Conservation (phyloP, 2,888 invertebrate genomes). For the Leptopterna dolabrata region DNA sequence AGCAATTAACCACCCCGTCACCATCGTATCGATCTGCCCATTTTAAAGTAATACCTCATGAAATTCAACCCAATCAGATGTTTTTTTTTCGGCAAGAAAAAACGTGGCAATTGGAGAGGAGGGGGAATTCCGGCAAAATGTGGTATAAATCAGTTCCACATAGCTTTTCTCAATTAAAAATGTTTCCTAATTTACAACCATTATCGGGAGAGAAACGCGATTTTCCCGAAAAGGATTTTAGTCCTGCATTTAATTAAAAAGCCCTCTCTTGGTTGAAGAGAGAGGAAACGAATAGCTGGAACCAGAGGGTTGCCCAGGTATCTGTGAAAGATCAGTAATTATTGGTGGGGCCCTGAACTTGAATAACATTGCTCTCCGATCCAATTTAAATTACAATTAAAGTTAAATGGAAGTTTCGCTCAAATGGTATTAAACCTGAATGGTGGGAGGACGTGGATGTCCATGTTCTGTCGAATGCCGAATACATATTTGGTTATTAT, state of each 20-base stretch:
- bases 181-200: slow-evolving; percentile 44
- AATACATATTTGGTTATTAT: too few species aligned
- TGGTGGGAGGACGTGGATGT: not conserved
- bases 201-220: slow-evolving; percentile 4
- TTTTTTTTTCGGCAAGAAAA: not conserved
- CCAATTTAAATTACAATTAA: slow-evolving; percentile 56
- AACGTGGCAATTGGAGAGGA: too few species aligned
- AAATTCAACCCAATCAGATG: not conserved
- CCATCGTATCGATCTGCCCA: not conserved
- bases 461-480: too few species aligned
- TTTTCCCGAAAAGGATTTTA: slow-evolving; percentile 5
- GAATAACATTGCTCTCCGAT: slow-evolving; percentile 37
- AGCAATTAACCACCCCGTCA: not conserved
- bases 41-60: not conserved
- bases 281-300: slow-evolving; percentile 16
- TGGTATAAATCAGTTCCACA: slow-evolving; percentile 1
- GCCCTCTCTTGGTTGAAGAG: not conserved
- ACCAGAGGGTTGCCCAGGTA: slow-evolving; percentile 24
- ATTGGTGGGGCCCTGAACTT: slow-evolving; percentile 17
- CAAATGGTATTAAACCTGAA: slow-evolving; percentile 51
- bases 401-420: slow-evolving; percentile 48
- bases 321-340: slow-evolving; percentile 54
- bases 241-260: slow-evolving; percentile 32
- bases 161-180: slow-evolving; percentile 50
- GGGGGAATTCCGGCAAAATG: not conserved